phyloP scores from a whole-genome alignment of 2,888 invertebrate species.

The Polydesmus complanatus region DNA sequence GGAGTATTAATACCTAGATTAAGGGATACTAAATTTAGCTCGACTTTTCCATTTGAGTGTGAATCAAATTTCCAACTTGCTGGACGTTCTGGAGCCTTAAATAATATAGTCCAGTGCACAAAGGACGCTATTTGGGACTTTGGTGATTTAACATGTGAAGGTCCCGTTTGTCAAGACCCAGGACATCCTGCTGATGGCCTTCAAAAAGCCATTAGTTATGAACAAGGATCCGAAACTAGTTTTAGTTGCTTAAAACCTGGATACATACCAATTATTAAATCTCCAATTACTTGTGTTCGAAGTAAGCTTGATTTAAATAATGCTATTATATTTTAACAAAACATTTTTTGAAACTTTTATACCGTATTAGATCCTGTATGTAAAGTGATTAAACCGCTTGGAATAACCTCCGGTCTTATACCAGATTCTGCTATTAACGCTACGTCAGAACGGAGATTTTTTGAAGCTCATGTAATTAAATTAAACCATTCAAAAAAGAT shows the following conservation, averaged over 20 bases:
- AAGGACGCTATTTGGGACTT: conserved; percentile 94
- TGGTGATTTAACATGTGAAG: conserved; percentile 87
- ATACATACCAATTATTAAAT: conserved; percentile 77
- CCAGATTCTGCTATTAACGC: conserved; percentile 92
- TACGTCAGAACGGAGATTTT: conserved; percentile 58
- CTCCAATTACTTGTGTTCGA: conserved; percentile 76
- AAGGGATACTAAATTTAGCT: conserved; percentile 75
- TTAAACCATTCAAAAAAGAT: background rate
- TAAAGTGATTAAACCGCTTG: conserved; percentile 77
- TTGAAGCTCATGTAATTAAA: conserved; percentile 21
- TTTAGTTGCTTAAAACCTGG: conserved; percentile 85
- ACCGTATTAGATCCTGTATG: conserved; percentile 65
- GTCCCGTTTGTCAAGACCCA: conserved; percentile 91
- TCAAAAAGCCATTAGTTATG: conserved; percentile 55
- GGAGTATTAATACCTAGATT: conserved; percentile 87
- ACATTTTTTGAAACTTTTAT: background rate
- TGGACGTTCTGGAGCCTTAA: conserved; percentile 71
- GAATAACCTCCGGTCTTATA: conserved; percentile 77
- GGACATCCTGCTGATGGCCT: conserved; percentile 83
- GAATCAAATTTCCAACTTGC: conserved; percentile 80
- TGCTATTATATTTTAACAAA: background rate
- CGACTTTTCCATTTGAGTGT: conserved; percentile 89
- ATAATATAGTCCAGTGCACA: conserved; percentile 82
- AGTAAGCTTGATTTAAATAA: conserved; percentile 19
- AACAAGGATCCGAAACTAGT: conserved; percentile 67